phyloP scores from a whole-genome alignment of 53 echinoderm and acorn worm genomes.

The Stichopus horrens region DNA sequence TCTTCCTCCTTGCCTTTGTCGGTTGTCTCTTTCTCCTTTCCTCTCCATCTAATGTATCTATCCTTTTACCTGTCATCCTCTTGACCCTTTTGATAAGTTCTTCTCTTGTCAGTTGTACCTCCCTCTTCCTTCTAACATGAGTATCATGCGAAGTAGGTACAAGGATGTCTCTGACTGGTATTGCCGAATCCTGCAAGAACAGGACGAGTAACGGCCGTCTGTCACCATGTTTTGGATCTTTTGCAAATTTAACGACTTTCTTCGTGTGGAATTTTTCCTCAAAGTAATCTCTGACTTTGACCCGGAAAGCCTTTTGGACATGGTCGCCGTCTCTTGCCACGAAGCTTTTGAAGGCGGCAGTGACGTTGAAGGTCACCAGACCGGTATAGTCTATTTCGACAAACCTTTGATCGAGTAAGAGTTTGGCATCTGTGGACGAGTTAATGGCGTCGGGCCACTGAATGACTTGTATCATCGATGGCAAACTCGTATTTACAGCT shows the following conservation, averaged over 20 bases:
- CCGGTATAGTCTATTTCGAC: slow-evolving; percentile 67
- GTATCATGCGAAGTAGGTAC: slow-evolving; percentile 16
- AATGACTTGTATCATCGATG: slow-evolving; percentile 53
- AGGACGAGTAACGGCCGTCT: slow-evolving; percentile 36
- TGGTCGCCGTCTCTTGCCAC: slow-evolving; percentile 32
- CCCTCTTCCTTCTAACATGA: slow-evolving; percentile 15
- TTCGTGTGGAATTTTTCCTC: slow-evolving; percentile 41
- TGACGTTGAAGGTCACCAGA: slow-evolving; percentile 82
- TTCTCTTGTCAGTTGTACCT: slow-evolving; percentile 11
- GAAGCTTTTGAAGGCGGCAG: slow-evolving; percentile 62
- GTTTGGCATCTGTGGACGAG: slow-evolving; percentile 45
- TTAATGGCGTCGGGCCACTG: slow-evolving; percentile 43
- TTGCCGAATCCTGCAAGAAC: slow-evolving; percentile 48
- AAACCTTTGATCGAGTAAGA: slow-evolving; percentile 61
- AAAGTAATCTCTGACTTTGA: slow-evolving; percentile 38
- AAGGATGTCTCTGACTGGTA: slow-evolving; percentile 27
- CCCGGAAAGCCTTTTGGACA: slow-evolving; percentile 42
- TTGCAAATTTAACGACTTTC: slow-evolving; percentile 46
- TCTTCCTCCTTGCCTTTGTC: slow-evolving; percentile 45
- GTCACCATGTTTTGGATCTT: slow-evolving; percentile 37
- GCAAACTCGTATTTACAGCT: slow-evolving; percentile 27
- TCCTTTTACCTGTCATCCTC: background rate
- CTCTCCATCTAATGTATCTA: background rate
- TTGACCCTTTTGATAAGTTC: slow-evolving; percentile 15
- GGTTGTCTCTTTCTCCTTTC: slow-evolving; percentile 10